Evolutionary conservation across 2,797 vertebrate species (phyloP).

Genomic region (Benthosema pterotum): DNA sequence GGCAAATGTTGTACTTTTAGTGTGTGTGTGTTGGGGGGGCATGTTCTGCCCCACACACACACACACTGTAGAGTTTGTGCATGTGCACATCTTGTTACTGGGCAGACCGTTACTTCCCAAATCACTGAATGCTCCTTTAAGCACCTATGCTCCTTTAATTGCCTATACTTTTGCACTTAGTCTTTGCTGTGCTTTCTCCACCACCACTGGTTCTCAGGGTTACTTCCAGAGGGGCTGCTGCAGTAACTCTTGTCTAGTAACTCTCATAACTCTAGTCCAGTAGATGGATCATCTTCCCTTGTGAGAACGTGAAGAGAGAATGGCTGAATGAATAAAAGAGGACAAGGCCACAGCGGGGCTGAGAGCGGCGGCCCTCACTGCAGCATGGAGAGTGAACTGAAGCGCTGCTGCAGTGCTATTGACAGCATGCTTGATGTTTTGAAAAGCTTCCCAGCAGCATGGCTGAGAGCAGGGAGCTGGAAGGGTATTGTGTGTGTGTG

Average conservation of each 20-base stretch:
- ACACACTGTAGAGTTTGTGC: no score
- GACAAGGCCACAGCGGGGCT: slow-evolving; percentile 16
- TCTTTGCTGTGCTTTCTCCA: no score
- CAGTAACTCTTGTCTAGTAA: neutral
- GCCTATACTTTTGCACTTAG: no score
- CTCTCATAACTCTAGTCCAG: no score
- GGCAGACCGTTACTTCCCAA: no score
- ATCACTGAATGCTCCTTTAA: no score
- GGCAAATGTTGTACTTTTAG: no score
- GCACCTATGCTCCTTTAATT: no score
- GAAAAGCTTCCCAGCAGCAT: slow-evolving; percentile 59
- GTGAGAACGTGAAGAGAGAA: neutral
- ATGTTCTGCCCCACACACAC: no score
- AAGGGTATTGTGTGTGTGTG: slow-evolving; percentile 50
- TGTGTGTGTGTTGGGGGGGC: no score
- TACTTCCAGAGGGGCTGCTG: neutral
- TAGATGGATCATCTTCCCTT: neutral
- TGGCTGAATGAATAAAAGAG: slow-evolving; percentile 10
- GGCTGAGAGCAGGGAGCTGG: slow-evolving; percentile 57
- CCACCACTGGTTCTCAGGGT: neutral
- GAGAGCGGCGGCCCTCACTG: slow-evolving; percentile 22
- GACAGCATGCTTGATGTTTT: slow-evolving; percentile 60
- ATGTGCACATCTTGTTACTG: no score
- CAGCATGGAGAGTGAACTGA: slow-evolving; percentile 40
- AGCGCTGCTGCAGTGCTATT: slow-evolving; percentile 39